phyloP scores from a whole-genome alignment of 2,113 vertebrate species.

The Lethenteron reissneri region DNA sequence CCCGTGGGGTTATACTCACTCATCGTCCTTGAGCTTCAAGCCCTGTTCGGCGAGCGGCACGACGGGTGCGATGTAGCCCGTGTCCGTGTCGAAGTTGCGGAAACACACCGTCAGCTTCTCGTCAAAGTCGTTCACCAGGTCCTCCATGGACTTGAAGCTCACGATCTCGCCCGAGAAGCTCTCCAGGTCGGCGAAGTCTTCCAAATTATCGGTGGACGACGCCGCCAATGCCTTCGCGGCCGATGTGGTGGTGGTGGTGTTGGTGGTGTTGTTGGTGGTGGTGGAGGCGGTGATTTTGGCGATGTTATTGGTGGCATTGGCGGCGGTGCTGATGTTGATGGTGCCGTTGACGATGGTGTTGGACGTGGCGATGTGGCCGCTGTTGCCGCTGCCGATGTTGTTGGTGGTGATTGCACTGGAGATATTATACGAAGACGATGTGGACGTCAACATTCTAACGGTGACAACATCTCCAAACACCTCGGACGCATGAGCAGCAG shows the following conservation, averaged over 20 bases:
- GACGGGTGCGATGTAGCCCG: conserved; percentile 35
- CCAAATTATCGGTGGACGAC: conserved; percentile 17
- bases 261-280: background rate
- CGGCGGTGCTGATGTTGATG: too few species aligned
- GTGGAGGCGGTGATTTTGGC: too few species aligned
- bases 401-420: too few species aligned
- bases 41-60: conserved; percentile 56
- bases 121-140: conserved; percentile 47
- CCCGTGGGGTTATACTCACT: conserved; percentile 40
- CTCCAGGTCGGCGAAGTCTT: conserved; percentile 30
- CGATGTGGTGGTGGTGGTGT: background rate
- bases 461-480: too few species aligned
- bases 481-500: too few species aligned
- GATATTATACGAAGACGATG: too few species aligned
- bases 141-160: conserved; percentile 39
- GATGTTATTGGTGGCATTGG: too few species aligned
- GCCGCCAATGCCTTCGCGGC: conserved; percentile 12
- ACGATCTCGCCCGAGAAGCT: conserved; percentile 34
- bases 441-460: too few species aligned
- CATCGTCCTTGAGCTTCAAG: conserved; percentile 48
- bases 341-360: too few species aligned
- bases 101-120: conserved; percentile 66
- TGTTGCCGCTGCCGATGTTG: too few species aligned
- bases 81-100: conserved; percentile 29
- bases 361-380: too few species aligned